Conservation (phyloP, 2,797 vertebrate genomes). For the Lacerta viridis region DNA sequence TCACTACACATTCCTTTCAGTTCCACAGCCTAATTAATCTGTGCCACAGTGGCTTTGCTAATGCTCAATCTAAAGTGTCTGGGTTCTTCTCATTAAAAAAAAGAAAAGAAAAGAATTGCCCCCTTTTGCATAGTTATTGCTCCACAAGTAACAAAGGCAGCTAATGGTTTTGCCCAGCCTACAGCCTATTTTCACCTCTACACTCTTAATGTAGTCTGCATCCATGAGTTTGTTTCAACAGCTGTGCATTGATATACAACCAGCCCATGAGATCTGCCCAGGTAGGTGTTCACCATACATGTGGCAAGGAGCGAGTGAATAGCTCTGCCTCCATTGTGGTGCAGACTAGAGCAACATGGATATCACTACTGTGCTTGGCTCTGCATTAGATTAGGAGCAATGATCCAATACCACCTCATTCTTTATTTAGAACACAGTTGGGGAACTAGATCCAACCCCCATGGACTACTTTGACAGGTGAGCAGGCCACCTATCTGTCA, state of each 20-base stretch:
- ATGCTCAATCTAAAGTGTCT: not conserved
- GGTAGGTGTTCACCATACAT: not conserved
- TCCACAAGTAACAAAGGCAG: not conserved
- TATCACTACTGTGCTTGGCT: not conserved
- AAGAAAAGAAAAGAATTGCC: not conserved
- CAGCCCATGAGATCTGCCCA: not conserved
- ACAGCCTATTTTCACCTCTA: not conserved
- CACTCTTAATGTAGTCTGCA: not conserved
- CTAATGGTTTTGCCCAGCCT: not conserved
- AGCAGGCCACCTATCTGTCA: too few species aligned
- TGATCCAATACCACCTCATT: not conserved
- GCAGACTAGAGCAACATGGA: not conserved
- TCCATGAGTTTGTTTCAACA: not conserved
- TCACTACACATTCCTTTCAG: conserved; percentile 32
- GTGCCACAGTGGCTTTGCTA: conserved; percentile 1
- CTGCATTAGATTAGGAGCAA: too few species aligned
- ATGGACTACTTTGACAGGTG: too few species aligned
- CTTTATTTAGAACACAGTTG: not conserved
- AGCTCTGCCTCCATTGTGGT: not conserved
- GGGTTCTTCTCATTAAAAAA: conserved; percentile 14
- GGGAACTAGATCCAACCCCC: too few species aligned
- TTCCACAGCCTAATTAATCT: conserved; percentile 48
- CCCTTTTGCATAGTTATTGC: not conserved
- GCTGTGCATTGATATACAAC: not conserved
- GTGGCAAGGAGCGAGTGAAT: not conserved